phyloP scores from a whole-genome alignment of 2,797 vertebrate species.

The Manis javanica region DNA sequence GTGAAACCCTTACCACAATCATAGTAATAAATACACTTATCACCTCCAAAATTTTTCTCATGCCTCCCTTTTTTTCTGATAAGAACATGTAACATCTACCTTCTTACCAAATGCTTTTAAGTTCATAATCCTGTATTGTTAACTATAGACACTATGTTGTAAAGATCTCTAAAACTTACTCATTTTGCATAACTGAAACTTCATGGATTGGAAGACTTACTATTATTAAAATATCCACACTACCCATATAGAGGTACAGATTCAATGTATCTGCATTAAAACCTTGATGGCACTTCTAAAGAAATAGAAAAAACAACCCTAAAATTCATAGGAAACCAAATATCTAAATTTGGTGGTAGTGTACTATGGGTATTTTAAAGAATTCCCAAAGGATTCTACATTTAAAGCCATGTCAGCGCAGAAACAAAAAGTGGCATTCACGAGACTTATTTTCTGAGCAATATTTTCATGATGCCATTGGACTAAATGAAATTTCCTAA shows the following conservation, averaged over 20 bases:
- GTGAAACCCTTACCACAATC: background rate
- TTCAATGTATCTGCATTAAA: background rate
- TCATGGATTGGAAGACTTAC: background rate
- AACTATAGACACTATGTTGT: too few species aligned
- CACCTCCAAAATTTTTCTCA: background rate
- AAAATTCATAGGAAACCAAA: background rate
- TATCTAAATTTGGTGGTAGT: background rate
- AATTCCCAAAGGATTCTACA: background rate
- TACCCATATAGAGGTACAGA: too few species aligned
- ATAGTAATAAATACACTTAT: background rate
- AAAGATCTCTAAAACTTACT: background rate
- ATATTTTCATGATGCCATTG: background rate
- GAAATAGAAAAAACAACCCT: background rate
- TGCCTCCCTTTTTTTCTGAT: background rate
- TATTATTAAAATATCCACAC: background rate
- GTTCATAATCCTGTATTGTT: background rate
- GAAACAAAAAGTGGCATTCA: background rate
- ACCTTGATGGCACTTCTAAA: background rate
- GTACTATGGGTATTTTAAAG: background rate
- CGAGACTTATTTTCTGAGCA: background rate
- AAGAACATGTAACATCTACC: background rate
- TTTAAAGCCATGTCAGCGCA: background rate
- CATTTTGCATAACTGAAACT: background rate
- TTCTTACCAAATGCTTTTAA: background rate
- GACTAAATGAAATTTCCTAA: background rate